Evolutionary conservation across 1,140 invertebrate species (phyloP).

Genomic region (Orchesella cincta): DNA sequence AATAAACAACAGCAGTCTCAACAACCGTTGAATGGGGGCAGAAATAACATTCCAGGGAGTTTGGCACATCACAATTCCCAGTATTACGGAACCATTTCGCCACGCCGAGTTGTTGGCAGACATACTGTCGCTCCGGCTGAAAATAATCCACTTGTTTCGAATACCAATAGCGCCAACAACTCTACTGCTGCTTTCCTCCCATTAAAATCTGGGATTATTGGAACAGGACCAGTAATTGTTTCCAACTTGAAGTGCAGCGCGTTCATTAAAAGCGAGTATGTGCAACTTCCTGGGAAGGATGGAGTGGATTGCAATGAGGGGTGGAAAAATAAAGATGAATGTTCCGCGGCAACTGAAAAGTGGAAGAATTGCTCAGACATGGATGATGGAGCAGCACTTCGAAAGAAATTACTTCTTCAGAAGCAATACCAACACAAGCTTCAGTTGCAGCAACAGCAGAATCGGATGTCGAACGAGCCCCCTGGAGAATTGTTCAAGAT

Average conservation of each 20-base stretch:
- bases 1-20: not conserved
- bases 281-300: constrained; percentile 4
- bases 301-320: not conserved
- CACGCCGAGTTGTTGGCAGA: not conserved
- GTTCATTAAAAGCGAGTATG: constrained; percentile 13
- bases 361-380: constrained; percentile 17
- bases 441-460: not conserved
- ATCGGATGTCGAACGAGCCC: not conserved
- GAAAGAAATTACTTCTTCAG: constrained; percentile 12
- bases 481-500: constrained; percentile 17
- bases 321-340: not conserved
- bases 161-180: not conserved
- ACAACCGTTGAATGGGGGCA: not conserved
- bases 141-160: not conserved
- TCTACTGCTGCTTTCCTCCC: not conserved
- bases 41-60: constrained; percentile 2
- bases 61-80: constrained; percentile 16
- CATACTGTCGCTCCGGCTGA: not conserved
- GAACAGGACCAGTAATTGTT: constrained; percentile 10
- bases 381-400: not conserved
- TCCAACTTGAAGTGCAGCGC: not conserved
- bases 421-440: constrained; percentile 12
- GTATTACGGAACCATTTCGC: constrained; percentile 2
- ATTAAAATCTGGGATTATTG: constrained; percentile 1
- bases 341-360: not conserved